Conservation (phyloP, 2,797 vertebrate species). For the Rhincodon typus region DNA sequence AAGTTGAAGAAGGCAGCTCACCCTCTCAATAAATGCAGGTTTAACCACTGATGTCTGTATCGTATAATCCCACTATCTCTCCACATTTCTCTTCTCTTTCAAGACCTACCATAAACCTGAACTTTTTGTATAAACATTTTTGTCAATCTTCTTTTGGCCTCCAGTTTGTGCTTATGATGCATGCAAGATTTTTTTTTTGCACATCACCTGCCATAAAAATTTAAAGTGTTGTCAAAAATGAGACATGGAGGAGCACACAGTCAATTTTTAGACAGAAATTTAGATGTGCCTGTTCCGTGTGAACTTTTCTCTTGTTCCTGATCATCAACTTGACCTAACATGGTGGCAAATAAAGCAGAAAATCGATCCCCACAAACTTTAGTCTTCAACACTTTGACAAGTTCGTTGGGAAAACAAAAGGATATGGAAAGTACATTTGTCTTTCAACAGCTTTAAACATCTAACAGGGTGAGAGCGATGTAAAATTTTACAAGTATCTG, state of each 20-base stretch:
- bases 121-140: background rate
- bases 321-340: background rate
- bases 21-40: no score
- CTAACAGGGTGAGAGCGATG: background rate
- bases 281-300: no score
- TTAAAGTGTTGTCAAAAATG: background rate
- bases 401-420: background rate
- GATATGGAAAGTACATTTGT: background rate
- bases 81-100: background rate
- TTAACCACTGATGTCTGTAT: no score
- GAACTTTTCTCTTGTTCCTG: background rate
- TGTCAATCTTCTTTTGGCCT: background rate
- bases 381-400: background rate
- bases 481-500: background rate
- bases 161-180: background rate
- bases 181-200: background rate
- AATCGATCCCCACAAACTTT: background rate
- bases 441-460: background rate
- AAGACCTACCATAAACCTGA: background rate
- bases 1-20: no score
- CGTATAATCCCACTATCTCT: background rate
- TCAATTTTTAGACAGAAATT: background rate
- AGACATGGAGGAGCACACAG: background rate
- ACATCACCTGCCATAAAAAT: background rate
- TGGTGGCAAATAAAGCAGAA: background rate